A percentile compares a stretch with the other conserved stretches of the same genome.
phyloP scores from a whole-genome alignment of 2,797 vertebrate genomes.

The Petrocephalus schoutedeni region DNA sequence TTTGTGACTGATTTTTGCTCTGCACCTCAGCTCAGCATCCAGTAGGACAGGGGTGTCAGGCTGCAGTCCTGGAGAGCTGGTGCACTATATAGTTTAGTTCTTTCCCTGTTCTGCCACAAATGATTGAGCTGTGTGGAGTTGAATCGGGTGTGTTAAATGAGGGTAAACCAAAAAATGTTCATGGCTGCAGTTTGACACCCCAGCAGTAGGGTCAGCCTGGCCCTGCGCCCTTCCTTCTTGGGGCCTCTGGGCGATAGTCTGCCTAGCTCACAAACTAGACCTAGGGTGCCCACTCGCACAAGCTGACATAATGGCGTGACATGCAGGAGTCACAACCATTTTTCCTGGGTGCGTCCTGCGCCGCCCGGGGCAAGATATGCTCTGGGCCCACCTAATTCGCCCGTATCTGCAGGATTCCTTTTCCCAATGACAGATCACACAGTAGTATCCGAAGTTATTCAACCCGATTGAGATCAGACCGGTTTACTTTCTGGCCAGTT shows the following conservation, averaged over 20 bases:
- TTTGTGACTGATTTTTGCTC: no score
- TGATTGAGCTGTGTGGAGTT: no score
- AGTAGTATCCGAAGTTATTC: background rate
- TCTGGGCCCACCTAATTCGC: no score
- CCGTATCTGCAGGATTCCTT: background rate
- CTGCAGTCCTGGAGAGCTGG: background rate
- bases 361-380: background rate
- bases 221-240: background rate
- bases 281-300: background rate
- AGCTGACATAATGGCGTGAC: background rate
- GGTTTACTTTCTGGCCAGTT: background rate
- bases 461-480: background rate
- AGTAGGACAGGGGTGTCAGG: no score
- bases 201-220: background rate
- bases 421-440: background rate
- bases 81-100: no score
- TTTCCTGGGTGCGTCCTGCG: background rate
- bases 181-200: no score
- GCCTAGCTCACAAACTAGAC: background rate
- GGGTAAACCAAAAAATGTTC: no score
- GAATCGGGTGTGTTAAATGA: no score
- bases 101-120: no score
- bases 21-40: no score
- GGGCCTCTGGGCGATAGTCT: background rate
- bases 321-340: background rate